Conservation (phyloP, 2,113 vertebrate species). For the Percina caprodes region DNA sequence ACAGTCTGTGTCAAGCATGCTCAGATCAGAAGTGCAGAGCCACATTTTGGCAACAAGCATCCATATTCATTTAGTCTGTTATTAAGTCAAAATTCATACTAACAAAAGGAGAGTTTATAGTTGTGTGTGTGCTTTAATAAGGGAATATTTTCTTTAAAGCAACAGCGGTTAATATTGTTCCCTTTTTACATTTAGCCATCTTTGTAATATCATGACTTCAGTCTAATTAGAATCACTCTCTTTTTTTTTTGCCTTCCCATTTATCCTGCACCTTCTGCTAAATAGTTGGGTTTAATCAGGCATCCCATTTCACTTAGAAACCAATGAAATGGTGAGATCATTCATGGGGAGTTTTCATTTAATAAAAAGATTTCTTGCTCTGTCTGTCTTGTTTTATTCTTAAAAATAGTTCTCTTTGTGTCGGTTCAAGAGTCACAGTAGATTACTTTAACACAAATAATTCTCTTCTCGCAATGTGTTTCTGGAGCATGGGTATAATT, state of each 20-base stretch:
- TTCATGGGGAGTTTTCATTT: slow-evolving; percentile 39
- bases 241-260: slow-evolving; percentile 41
- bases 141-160: slow-evolving; percentile 10
- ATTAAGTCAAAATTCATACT: background rate
- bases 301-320: slow-evolving; percentile 73
- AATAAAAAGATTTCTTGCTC: slow-evolving; percentile 22
- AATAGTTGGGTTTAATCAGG: slow-evolving; percentile 69
- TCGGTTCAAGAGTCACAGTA: slow-evolving; percentile 34
- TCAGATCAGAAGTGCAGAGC: background rate
- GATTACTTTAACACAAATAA: slow-evolving; percentile 62
- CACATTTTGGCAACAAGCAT: background rate
- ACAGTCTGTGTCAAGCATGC: slow-evolving; percentile 1
- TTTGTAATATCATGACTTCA: slow-evolving; percentile 46
- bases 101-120: background rate
- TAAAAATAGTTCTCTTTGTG: slow-evolving; percentile 24
- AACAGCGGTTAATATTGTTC: background rate
- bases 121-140: background rate
- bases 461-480: slow-evolving; percentile 26
- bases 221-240: slow-evolving; percentile 62
- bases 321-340: slow-evolving; percentile 71
- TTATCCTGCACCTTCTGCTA: slow-evolving; percentile 62
- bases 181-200: slow-evolving; percentile 15
- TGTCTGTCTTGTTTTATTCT: slow-evolving; percentile 10
- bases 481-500: slow-evolving; percentile 43
- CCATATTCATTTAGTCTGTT: background rate